Evolutionary conservation across 2,797 vertebrate species (phyloP), one percentile per base, ranked within the genome.

Genomic region (Meda fulgida): DNA sequence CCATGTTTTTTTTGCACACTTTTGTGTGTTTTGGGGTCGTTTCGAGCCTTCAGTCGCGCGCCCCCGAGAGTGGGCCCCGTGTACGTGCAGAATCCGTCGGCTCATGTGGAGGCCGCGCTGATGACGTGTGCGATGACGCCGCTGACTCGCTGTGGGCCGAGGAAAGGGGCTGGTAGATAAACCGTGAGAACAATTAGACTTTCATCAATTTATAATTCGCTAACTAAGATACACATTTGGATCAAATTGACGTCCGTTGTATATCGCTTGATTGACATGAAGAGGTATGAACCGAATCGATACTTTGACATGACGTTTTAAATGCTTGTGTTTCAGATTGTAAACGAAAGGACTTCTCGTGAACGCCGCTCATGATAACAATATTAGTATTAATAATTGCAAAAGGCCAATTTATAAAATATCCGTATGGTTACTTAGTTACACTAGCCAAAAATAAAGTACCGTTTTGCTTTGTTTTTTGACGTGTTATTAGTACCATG

Each of bases 81-180:
- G 85, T 89, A 91, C 90, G 91, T 92, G 91, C 90, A 67, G 84
- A 87, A 87, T 65, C 65, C 13, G 51, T 23, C 13, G n/a, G 55
- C 11, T 10, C 16, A 31, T 11, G 87, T 90, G 89, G 88, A 58
- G 83, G 89, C 43, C 19, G 36, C 4, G 48, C 21, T 46, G 55
- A 26, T 29, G 26, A 82, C 87, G 70, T 69, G 19, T 31, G 14
- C 34, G 13, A 16, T 81, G 83, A 84, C 80, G 58, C 80, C 66
- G 29, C 23, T 16, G 18, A 31, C 34, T n/a, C n/a, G n/a, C n/a
- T 2, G 5, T 58, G 43, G 19, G 63, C n/a, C 31, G 34, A 10
- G 60, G 65, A 9, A 9, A 9, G 29, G 8, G 43, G 43, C n/a
- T 18, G 1, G 31, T 18, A 29, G 16, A 79, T 73, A 85, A 86